Evolutionary conservation across 2,888 invertebrate genomes (phyloP).

Genomic region (Yponomeuta evonymella): DNA sequence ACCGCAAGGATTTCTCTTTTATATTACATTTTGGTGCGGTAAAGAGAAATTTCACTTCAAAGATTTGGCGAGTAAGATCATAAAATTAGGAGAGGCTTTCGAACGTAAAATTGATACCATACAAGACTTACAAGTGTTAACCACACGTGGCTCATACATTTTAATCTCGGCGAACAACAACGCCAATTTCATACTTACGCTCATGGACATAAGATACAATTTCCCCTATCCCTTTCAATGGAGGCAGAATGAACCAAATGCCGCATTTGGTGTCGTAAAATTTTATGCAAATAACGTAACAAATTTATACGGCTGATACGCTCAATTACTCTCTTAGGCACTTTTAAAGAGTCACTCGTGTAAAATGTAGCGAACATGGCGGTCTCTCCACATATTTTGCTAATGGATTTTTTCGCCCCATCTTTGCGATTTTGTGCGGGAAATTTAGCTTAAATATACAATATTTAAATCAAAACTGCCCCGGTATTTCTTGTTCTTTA

Average conservation of each 20-base stretch:
- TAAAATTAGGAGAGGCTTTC: constrained; percentile 12
- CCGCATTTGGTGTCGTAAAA: constrained; percentile 38
- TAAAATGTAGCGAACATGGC: constrained; percentile 33
- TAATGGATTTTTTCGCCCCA: constrained; percentile 13
- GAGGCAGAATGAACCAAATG: constrained; percentile 18
- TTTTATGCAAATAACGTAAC: constrained; percentile 44
- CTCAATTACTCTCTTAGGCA: constrained; percentile 44
- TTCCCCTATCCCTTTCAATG: constrained; percentile 12
- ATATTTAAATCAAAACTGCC: background rate
- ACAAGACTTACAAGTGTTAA: constrained; percentile 24
- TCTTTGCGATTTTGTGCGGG: constrained; percentile 4
- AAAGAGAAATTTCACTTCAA: background rate
- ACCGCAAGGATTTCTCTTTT: background rate
- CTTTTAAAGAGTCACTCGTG: constrained; percentile 33
- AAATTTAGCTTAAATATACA: background rate
- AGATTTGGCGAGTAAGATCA: background rate
- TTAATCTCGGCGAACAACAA: constrained; percentile 26
- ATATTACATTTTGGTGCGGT: background rate
- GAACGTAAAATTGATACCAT: constrained; percentile 31
- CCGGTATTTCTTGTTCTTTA: too few relatives aligned
- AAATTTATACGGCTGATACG: constrained; percentile 47
- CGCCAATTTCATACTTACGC: constrained; percentile 1
- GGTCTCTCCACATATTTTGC: constrained; percentile 25
- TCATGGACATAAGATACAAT: constrained; percentile 11
- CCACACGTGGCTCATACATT: constrained; percentile 33